phyloP scores from a whole-genome alignment of 2,888 invertebrate genomes.

The Timandra comae region DNA sequence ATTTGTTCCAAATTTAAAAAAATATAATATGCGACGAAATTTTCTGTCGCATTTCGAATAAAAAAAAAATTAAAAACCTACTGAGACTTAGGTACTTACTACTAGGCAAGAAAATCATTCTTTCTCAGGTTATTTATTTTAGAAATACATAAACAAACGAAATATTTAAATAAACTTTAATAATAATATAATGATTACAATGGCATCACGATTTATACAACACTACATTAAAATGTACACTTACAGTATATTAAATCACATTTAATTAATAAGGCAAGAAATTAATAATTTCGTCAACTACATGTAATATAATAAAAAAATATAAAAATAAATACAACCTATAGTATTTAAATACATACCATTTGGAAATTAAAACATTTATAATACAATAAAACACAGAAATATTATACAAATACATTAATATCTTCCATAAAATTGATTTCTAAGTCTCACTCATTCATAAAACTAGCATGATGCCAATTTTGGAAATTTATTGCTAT shows the following conservation, averaged over 20 bases:
- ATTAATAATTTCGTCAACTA: conserved; percentile 33
- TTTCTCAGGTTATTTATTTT: too few relatives aligned
- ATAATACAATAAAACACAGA: not conserved
- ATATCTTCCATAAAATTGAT: not conserved
- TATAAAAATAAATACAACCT: conserved; percentile 14
- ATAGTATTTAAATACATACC: conserved; percentile 2
- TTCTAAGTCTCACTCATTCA: not conserved
- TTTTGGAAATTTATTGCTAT: too few relatives aligned
- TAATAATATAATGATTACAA: conserved; percentile 46
- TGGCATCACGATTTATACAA: conserved; percentile 65
- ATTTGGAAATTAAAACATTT: not conserved
- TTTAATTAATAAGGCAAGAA: conserved; percentile 53
- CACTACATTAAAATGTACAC: conserved; percentile 52
- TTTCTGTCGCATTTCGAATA: too few relatives aligned
- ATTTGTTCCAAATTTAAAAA: too few relatives aligned
- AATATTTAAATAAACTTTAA: conserved; percentile 56
- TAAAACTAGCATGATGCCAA: not conserved
- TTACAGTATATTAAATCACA: conserved; percentile 48
- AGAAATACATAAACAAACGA: conserved; percentile 64
- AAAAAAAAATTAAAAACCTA: too few relatives aligned
- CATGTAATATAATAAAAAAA: conserved; percentile 1
- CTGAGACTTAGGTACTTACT: too few relatives aligned
- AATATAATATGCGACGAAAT: too few relatives aligned
- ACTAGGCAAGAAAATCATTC: too few relatives aligned
- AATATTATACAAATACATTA: not conserved